Conservation (phyloP, 2,888 invertebrate genomes). For the Dicyrtomina minuta region DNA sequence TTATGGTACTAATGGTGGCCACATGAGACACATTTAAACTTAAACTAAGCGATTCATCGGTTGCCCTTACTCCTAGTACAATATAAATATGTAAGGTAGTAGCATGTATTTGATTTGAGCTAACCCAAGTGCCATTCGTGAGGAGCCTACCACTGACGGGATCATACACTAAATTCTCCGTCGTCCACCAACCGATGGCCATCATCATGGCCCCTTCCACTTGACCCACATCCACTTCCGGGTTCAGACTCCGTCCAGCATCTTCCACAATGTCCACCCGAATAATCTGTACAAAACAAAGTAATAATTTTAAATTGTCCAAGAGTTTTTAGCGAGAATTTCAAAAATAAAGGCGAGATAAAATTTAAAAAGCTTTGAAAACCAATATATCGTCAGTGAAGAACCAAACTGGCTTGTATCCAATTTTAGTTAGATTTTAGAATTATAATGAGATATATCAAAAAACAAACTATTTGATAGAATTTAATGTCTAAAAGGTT, state of each 20-base stretch:
- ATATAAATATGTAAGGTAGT: too few relatives aligned
- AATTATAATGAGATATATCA: background rate
- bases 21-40: too few relatives aligned
- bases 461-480: background rate
- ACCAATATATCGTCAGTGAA: too few relatives aligned
- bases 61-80: too few relatives aligned
- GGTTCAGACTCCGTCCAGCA: too few relatives aligned
- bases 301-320: background rate
- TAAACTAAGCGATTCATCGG: too few relatives aligned
- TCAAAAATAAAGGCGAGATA: background rate
- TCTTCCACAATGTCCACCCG: conserved; percentile 53
- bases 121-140: conserved; percentile 75
- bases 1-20: background rate
- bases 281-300: conserved; percentile 41
- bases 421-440: too few relatives aligned
- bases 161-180: conserved; percentile 69
- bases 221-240: conserved; percentile 58
- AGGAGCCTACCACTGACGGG: conserved; percentile 66
- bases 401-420: too few relatives aligned
- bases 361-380: too few relatives aligned
- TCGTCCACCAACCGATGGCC: conserved; percentile 73
- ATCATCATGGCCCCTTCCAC: conserved; percentile 72
- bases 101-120: background rate
- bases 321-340: background rate
- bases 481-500: too few relatives aligned